phyloP scores from a whole-genome alignment of 92 coral and sea anemone species.

The Scolanthus callimorphus region DNA sequence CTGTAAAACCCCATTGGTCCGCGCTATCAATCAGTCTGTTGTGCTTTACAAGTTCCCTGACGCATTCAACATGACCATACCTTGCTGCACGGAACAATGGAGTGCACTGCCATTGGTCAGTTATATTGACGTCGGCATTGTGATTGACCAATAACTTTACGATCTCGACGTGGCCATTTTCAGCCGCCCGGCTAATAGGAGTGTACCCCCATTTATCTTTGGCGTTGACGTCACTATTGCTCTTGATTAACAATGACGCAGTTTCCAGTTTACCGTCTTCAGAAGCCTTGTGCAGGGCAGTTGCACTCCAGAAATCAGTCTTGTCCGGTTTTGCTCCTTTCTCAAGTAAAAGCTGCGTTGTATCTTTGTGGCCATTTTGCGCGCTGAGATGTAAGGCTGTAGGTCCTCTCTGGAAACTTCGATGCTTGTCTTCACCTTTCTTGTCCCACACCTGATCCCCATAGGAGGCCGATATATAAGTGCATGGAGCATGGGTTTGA shows the following conservation, averaged over 20 bases:
- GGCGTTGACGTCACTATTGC: slow-evolving; percentile 33
- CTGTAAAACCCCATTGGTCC: slow-evolving; percentile 46
- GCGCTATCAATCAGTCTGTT: slow-evolving; percentile 37
- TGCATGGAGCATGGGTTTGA: slow-evolving; percentile 32
- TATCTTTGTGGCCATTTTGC: slow-evolving; percentile 64
- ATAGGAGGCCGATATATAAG: no score
- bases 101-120: slow-evolving; percentile 51
- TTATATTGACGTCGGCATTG: slow-evolving; percentile 38
- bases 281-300: slow-evolving; percentile 66
- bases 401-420: slow-evolving; percentile 20
- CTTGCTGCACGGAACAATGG: slow-evolving; percentile 64
- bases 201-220: slow-evolving; percentile 77
- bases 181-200: slow-evolving; percentile 58
- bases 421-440: not conserved
- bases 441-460: not conserved
- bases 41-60: slow-evolving; percentile 30
- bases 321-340: slow-evolving; percentile 53
- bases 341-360: slow-evolving; percentile 42
- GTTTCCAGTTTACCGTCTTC: slow-evolving; percentile 58
- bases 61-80: slow-evolving; percentile 56
- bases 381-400: slow-evolving; percentile 66
- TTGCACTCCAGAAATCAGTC: slow-evolving; percentile 59
- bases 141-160: slow-evolving; percentile 36
- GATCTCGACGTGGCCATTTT: slow-evolving; percentile 52
- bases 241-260: slow-evolving; percentile 29